Evolutionary conservation across 2,888 invertebrate genomes (phyloP).

Genomic region (Drosophila robusta): DNA sequence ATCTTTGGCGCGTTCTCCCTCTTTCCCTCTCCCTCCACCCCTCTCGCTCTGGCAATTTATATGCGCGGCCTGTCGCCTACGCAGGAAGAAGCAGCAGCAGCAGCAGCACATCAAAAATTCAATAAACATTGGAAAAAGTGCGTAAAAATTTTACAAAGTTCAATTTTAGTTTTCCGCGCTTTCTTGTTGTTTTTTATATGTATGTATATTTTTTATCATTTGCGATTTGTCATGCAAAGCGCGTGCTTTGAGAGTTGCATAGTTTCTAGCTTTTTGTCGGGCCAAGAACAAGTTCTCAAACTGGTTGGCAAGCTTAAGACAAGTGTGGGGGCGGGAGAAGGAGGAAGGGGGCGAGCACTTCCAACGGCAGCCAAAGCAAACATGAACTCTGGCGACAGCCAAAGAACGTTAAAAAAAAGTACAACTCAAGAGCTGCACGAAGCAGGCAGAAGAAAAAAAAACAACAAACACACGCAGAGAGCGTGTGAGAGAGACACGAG

Average conservation of each 20-base stretch:
- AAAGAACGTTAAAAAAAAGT: conserved; percentile 49
- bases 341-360: conserved; percentile 14
- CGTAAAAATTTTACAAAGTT: conserved; percentile 33
- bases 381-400: conserved; percentile 70
- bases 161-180: neutral
- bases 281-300: conserved; percentile 8
- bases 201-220: conserved; percentile 3
- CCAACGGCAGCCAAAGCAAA: conserved; percentile 72
- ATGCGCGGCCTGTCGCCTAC: conserved; percentile 39
- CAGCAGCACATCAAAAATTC: conserved; percentile 18
- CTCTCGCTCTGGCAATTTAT: conserved; percentile 20
- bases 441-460: conserved; percentile 18
- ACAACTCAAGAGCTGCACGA: conserved; percentile 33
- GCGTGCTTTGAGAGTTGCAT: conserved; percentile 43
- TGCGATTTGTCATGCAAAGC: conserved; percentile 56
- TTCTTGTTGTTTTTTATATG: neutral
- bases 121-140: conserved; percentile 46
- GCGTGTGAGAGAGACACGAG: neutral
- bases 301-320: conserved; percentile 5
- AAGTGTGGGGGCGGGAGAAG: neutral
- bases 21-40: neutral
- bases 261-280: conserved; percentile 40
- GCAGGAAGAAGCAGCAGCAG: conserved; percentile 19
- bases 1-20: neutral
- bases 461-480: conserved; percentile 17